Conservation (phyloP, 2,888 invertebrate genomes). For the Syrista parreyssii region DNA sequence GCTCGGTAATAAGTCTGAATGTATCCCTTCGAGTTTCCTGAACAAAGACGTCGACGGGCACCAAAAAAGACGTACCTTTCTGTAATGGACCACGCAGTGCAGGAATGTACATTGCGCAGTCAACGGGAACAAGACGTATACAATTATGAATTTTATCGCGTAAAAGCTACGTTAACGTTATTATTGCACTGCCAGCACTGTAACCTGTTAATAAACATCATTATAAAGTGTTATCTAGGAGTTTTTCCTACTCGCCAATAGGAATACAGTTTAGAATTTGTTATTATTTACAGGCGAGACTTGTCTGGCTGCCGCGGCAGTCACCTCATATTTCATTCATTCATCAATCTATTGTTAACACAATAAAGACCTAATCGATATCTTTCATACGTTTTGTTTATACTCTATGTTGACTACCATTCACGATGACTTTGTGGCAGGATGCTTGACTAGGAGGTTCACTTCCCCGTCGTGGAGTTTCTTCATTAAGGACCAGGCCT, state of each 20-base stretch:
- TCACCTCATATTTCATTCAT: background rate
- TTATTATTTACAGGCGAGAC: background rate
- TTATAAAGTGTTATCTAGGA: background rate
- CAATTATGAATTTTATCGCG: background rate
- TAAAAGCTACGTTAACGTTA: background rate
- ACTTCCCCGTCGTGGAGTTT: conserved; percentile 88
- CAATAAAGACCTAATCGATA: background rate
- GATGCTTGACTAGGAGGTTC: conserved; percentile 71
- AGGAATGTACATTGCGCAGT: background rate
- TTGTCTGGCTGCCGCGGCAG: background rate
- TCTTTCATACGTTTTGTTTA: conserved; percentile 4
- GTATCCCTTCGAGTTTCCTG: background rate
- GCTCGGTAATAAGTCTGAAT: background rate
- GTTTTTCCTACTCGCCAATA: background rate
- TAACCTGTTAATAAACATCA: conserved; percentile 3
- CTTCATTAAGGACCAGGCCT: conserved; percentile 94
- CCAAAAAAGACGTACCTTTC: background rate
- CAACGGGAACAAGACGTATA: background rate
- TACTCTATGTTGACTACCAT: conserved; percentile 42
- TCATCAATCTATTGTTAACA: background rate
- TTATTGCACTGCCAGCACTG: conserved; percentile 55
- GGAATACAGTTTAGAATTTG: background rate
- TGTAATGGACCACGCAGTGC: background rate
- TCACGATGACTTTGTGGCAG: conserved; percentile 64
- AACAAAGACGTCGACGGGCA: background rate